Evolutionary conservation across 2,888 invertebrate species (phyloP).

Genomic region (Apamea monoglypha): DNA sequence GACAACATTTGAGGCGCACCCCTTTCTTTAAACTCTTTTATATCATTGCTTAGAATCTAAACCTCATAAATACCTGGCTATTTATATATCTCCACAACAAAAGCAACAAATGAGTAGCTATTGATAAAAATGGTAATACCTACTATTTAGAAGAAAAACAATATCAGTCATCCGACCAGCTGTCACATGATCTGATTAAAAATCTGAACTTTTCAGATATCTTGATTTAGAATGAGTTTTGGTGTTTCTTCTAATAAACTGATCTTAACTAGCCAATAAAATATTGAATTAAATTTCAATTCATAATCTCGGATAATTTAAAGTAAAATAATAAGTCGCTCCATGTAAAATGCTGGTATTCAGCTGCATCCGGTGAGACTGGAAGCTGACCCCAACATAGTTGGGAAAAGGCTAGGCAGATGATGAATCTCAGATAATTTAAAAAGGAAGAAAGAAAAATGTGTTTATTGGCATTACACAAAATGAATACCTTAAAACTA

Average conservation of each 20-base stretch:
- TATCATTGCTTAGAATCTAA: background rate
- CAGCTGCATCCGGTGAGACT: too few relatives aligned
- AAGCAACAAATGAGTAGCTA: constrained; percentile 2
- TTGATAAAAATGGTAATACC: background rate
- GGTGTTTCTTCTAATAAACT: background rate
- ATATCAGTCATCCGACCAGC: constrained; percentile 7
- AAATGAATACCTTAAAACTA: too few relatives aligned
- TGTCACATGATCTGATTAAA: constrained; percentile 22
- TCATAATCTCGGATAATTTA: too few relatives aligned
- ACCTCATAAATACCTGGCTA: background rate
- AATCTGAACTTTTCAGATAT: background rate
- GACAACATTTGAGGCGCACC: background rate
- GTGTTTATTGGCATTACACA: too few relatives aligned
- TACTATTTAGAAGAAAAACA: constrained; percentile 4
- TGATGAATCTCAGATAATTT: too few relatives aligned
- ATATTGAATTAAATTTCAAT: background rate
- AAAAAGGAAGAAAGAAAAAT: too few relatives aligned
- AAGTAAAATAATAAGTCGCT: too few relatives aligned
- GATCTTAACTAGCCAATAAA: background rate
- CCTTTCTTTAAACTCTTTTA: background rate
- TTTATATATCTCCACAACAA: too few relatives aligned
- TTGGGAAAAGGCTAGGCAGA: too few relatives aligned
- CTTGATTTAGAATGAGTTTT: background rate
- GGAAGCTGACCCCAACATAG: too few relatives aligned
- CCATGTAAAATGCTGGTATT: too few relatives aligned